Conservation (phyloP, 2,888 invertebrate genomes). For the Anaspis maculata region DNA sequence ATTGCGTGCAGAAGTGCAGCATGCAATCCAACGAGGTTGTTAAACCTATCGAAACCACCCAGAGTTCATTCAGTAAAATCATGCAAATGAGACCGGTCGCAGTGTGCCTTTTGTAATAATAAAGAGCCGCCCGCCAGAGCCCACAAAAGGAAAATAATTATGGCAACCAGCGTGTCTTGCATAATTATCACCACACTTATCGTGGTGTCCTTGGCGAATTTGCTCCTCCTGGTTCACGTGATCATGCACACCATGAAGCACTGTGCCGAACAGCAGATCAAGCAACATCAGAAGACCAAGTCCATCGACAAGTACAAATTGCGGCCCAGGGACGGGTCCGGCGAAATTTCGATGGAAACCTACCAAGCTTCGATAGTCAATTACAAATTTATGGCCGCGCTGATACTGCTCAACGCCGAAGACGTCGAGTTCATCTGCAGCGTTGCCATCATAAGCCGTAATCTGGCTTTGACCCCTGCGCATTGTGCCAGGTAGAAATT, state of each 20-base stretch:
- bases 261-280: conserved; percentile 9
- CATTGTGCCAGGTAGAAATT: too few relatives aligned
- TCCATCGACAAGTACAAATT: background rate
- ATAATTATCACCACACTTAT: conserved; percentile 21
- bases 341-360: background rate
- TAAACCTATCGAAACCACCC: too few relatives aligned
- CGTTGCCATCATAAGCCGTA: conserved; percentile 20
- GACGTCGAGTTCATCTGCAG: conserved; percentile 16
- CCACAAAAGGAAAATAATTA: too few relatives aligned
- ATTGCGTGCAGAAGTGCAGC: too few relatives aligned
- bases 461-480: conserved; percentile 22
- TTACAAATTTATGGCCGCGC: conserved; percentile 15
- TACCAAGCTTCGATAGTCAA: background rate
- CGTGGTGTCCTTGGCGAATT: conserved; percentile 22
- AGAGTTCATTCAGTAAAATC: too few relatives aligned
- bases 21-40: too few relatives aligned
- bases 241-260: conserved; percentile 18
- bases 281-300: conserved; percentile 5
- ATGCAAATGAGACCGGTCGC: too few relatives aligned
- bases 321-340: conserved; percentile 1
- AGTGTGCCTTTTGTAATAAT: too few relatives aligned
- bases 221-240: conserved; percentile 20
- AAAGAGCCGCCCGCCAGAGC: too few relatives aligned
- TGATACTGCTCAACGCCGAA: conserved; percentile 11
- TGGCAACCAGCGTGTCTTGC: conserved; percentile 14